These are phyloP conservation scores for Anagyrus pseudococci DNA, from an alignment of 2,888 invertebrate genomes.

Conservation along the genomic window DNA sequence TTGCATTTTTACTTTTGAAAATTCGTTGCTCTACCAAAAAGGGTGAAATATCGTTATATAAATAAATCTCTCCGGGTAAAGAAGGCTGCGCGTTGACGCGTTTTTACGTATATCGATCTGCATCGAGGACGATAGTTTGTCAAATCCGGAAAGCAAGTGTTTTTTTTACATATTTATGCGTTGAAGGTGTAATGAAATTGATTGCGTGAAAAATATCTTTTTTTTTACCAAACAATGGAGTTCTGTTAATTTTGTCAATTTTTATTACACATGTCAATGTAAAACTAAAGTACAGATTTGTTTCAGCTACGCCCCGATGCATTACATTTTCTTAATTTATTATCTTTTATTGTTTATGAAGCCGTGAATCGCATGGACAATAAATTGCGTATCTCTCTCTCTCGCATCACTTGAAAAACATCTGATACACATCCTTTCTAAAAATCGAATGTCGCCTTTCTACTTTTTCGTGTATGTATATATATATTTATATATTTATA, in stretches of 20 bases:
- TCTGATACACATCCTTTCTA: constrained; percentile 15
- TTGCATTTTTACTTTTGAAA: constrained; percentile 37
- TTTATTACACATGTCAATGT: neutral
- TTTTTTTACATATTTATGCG: too few species aligned
- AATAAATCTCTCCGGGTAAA: constrained; percentile 58
- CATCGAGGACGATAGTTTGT: constrained; percentile 26
- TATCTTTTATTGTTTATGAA: constrained; percentile 21
- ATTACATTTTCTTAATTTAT: constrained; percentile 23
- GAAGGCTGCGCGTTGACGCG: constrained; percentile 56
- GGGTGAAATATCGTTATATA: constrained; percentile 50
- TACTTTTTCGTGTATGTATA: constrained; percentile 31
- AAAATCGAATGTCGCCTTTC: constrained; percentile 42
- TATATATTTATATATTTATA: constrained; percentile 42
- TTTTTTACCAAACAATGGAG: neutral
- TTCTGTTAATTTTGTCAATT: neutral
- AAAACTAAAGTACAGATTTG: constrained; percentile 14
- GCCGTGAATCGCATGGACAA: constrained; percentile 27
- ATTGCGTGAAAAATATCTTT: neutral
- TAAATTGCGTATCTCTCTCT: constrained; percentile 29
- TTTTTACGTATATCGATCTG: constrained; percentile 58
- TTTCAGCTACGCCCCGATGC: constrained; percentile 27
- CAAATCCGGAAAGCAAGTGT: constrained; percentile 12
- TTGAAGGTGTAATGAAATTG: too few species aligned
- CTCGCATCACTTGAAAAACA: constrained; percentile 34
- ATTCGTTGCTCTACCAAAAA: constrained; percentile 50